Conservation (phyloP, 2,113 vertebrate species). For the Fulmarus glacialis region DNA sequence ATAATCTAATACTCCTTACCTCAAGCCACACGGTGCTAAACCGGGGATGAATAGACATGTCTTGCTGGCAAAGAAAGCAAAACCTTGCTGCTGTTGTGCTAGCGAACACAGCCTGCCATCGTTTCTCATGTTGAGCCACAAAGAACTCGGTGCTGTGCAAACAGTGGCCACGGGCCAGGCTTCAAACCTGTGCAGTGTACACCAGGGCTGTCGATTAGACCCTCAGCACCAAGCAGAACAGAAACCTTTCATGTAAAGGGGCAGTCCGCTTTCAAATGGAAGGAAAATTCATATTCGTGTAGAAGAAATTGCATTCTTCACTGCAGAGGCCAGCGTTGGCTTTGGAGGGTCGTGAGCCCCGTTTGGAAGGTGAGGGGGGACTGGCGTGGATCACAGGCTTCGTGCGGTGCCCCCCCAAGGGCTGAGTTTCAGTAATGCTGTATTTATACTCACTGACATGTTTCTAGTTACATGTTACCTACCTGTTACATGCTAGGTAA, state of each 20-base stretch:
- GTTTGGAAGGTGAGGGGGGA: not conserved
- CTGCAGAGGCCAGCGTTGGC: not conserved
- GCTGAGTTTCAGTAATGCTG: not conserved
- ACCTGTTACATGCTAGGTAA: too few species aligned
- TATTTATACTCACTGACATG: not conserved
- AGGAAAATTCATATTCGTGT: not conserved
- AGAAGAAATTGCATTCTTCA: not conserved
- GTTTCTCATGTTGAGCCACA: not conserved
- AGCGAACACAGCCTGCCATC: not conserved
- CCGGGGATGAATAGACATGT: not conserved
- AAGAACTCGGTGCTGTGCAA: not conserved
- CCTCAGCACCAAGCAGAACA: not conserved
- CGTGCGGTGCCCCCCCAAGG: accelerated
- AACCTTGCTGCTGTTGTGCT: not conserved
- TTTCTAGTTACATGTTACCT: too few species aligned
- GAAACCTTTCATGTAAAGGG: not conserved
- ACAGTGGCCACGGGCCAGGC: not conserved
- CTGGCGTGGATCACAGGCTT: not conserved
- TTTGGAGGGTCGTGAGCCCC: not conserved
- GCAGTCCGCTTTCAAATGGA: not conserved
- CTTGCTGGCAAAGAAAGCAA: not conserved
- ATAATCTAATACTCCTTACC: not conserved
- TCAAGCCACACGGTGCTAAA: not conserved
- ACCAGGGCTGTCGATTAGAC: not conserved
- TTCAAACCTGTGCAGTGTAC: not conserved